These are phyloP conservation scores for Myanophis thanlyinensis DNA, from an alignment of 2,113 vertebrate species.

Conservation along the genomic window DNA sequence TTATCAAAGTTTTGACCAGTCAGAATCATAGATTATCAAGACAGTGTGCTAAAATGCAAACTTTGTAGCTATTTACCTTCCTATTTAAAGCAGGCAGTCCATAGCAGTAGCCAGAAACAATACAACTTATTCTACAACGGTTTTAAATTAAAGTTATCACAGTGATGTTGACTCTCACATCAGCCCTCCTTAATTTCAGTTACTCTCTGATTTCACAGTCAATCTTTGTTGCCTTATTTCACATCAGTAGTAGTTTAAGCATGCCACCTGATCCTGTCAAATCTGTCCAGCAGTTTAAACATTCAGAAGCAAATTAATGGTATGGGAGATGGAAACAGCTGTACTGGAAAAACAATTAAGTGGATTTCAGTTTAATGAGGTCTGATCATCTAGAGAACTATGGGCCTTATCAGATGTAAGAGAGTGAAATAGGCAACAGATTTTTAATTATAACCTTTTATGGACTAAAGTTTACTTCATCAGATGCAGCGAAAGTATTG, in stretches of 20 bases:
- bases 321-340: neutral
- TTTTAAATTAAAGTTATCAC: neutral
- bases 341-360: neutral
- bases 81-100: neutral
- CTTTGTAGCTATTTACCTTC: neutral
- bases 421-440: neutral
- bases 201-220: neutral
- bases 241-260: neutral
- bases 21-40: neutral
- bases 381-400: neutral
- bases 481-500: neutral
- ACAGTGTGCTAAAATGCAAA: neutral
- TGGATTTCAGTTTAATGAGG: neutral
- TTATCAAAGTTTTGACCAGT: neutral
- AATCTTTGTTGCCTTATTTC: neutral
- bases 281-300: neutral
- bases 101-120: neutral
- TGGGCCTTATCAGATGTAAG: neutral
- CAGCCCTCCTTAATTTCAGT: neutral
- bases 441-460: neutral
- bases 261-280: neutral
- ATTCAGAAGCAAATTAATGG: neutral
- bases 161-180: neutral
- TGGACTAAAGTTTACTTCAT: neutral
- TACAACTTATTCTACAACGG: neutral